Percentiles rank a stretch among this genome's conserved stretches.
These are phyloP conservation scores for Tipula lateralis DNA, from an alignment of 2,888 invertebrate species.

Conservation along the genomic window DNA sequence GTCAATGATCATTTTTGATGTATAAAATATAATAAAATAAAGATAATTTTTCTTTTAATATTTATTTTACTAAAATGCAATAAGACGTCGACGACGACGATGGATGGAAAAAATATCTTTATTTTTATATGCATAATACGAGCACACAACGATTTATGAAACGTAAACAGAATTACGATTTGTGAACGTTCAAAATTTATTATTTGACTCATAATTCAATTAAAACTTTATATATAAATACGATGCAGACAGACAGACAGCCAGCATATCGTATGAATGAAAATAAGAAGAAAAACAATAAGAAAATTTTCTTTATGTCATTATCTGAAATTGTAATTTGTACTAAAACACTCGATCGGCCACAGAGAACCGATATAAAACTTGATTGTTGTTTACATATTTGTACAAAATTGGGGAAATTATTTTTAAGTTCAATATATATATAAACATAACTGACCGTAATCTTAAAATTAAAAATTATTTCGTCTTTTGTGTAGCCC, in stretches of 20 bases:
- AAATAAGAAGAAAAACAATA: background rate
- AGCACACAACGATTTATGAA: background rate
- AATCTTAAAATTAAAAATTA: background rate
- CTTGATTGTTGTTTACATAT: background rate
- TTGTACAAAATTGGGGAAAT: background rate
- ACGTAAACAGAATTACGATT: constrained; percentile 11
- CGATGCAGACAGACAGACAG: background rate
- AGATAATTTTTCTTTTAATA: constrained; percentile 19
- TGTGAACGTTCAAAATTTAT: background rate
- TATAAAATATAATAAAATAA: background rate
- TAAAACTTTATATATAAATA: background rate
- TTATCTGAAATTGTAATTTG: background rate
- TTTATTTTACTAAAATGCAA: constrained; percentile 1
- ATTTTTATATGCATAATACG: constrained; percentile 7
- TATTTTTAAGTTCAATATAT: background rate
- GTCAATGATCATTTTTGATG: background rate
- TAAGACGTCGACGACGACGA: background rate
- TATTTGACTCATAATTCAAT: constrained; percentile 24
- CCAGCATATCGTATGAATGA: background rate
- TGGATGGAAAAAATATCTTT: background rate
- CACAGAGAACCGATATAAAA: background rate
- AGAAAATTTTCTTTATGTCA: background rate
- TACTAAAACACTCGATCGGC: background rate
- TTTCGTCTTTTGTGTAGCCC: background rate
- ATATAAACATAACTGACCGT: background rate